These are phyloP conservation scores for Lophotis ruficrista DNA, from an alignment of 2,113 vertebrate species.

Conservation along the genomic window DNA sequence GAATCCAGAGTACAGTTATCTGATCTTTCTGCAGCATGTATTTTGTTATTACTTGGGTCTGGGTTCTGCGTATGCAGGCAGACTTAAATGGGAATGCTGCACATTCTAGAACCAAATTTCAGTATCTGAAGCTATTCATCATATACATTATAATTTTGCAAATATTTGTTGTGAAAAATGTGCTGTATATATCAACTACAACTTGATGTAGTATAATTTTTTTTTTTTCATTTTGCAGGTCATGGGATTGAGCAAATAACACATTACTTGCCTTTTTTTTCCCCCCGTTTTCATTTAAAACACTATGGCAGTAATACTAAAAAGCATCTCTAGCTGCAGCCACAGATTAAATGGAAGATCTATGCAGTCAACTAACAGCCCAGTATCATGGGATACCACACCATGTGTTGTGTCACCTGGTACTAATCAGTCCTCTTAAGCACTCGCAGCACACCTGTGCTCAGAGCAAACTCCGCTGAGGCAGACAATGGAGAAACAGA, in stretches of 20 bases:
- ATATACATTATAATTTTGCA: neutral
- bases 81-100: neutral
- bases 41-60: constrained; percentile 5
- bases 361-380: neutral
- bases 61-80: constrained; percentile 9
- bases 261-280: neutral
- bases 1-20: constrained; percentile 15
- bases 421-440: neutral
- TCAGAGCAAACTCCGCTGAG: neutral
- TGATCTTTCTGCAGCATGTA: constrained; percentile 17
- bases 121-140: neutral
- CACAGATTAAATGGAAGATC: neutral
- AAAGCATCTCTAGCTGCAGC: neutral
- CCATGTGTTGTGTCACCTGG: neutral
- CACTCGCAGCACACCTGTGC: neutral
- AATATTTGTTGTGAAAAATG: neutral
- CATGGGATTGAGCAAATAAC: neutral
- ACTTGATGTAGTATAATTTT: neutral
- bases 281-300: neutral
- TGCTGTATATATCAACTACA: neutral
- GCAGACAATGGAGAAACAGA: constrained; percentile 10
- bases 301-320: neutral
- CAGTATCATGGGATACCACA: neutral
- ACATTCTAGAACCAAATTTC: neutral
- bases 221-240: neutral